Base-by-base conservation (phyloP, 1,140 invertebrate species). In the Drusus annulatus region DNA sequence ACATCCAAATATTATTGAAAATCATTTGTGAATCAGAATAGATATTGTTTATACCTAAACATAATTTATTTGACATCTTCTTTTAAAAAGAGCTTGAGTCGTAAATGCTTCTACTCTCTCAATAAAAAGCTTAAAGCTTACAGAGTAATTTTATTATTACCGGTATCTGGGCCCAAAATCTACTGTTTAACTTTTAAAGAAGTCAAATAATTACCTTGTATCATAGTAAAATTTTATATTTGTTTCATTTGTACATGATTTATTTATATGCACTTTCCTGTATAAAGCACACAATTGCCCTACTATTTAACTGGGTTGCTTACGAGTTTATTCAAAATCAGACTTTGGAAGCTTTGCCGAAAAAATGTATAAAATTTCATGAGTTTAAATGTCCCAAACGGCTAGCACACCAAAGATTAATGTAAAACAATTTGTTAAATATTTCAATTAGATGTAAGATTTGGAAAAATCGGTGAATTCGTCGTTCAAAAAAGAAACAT, bases 351-450 rank as follows among this genome's bases (percentile, higher is more conserved):
- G 68, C n/a, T 36, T 51, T 71, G 36, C 17, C n/a, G 19, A 71
- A 31, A 51, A 52, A 71, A 68, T 36, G 4, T 28, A 28, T 28
- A 28, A 28, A 28, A 28, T 23, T 45, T 71, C 36, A 51, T 17
- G 17, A 62, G 19, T 76, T 17, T 19, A 74, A 54, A n/a, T 28
- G 68, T 82, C 77, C 60, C 65, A 83, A 78, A 80, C 81, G 81
- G 81, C 81, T 83, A 83, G 81, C 58, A 74, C 19, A 80, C 81
- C 81, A 83, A 83, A 83, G 81, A 83, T 75, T 83, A 50, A 45
- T 25, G 75, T 60, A 36, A 80, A 56, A 25, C 71, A 68, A 36
- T 21, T 80, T 78, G n/a, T 83, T 80, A 50, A 50, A 63, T 71
- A 52, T 51, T 52, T 13, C 17, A 17, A 28, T 50, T 51, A 52